phyloP scores from a whole-genome alignment of 2,888 invertebrate genomes.

The Linnaemya vulpina region DNA sequence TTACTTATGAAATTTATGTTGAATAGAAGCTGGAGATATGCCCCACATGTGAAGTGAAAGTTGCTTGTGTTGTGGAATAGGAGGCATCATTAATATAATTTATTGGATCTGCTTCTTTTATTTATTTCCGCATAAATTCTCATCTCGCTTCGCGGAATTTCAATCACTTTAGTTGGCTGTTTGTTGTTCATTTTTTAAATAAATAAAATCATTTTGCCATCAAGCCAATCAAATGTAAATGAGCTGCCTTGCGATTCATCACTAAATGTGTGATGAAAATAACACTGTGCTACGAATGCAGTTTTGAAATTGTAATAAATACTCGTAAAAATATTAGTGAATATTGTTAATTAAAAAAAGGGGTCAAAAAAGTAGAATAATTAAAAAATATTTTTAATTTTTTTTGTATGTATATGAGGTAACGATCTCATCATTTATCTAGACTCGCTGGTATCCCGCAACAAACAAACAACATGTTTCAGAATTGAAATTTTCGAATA shows the following conservation, averaged over 20 bases:
- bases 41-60: background rate
- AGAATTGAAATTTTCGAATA: too few relatives aligned
- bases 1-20: too few relatives aligned
- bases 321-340: too few relatives aligned
- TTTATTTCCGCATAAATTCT: constrained; percentile 1
- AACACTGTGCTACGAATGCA: background rate
- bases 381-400: too few relatives aligned
- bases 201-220: constrained; percentile 23
- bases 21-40: too few relatives aligned
- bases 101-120: background rate
- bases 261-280: constrained; percentile 28
- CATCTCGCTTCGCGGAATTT: background rate
- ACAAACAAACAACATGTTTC: too few relatives aligned
- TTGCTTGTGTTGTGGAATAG: background rate
- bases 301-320: too few relatives aligned
- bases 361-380: too few relatives aligned
- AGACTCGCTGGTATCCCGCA: too few relatives aligned
- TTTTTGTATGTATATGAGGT: too few relatives aligned
- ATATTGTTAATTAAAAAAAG: too few relatives aligned
- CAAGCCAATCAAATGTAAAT: constrained; percentile 61
- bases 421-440: too few relatives aligned
- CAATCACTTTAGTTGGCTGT: background rate
- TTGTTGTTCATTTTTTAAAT: constrained; percentile 22
- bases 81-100: background rate
- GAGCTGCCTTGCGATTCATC: constrained; percentile 45